Conservation (phyloP, 2,113 vertebrate genomes). For the Rutilus rutilus region DNA sequence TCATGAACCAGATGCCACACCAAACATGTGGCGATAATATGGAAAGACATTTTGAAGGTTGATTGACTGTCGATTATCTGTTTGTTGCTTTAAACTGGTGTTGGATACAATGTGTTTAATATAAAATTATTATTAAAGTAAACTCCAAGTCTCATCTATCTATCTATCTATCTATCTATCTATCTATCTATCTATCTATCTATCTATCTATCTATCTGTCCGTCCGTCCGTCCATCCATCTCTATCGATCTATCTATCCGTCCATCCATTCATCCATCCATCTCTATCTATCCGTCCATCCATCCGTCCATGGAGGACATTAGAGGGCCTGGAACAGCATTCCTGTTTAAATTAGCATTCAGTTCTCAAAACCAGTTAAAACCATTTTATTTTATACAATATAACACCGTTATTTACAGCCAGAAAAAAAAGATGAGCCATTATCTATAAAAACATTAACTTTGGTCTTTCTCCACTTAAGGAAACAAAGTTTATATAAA, state of each 20-base stretch:
- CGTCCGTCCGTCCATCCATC: too few species aligned
- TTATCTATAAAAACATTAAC: constrained; percentile 31
- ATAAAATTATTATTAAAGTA: too few species aligned
- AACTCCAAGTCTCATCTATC: too few species aligned
- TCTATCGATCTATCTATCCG: too few species aligned
- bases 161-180: too few species aligned
- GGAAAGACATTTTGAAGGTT: not conserved
- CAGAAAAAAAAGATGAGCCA: constrained; percentile 14
- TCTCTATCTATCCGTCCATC: too few species aligned
- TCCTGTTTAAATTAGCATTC: not conserved
- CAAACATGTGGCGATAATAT: constrained; percentile 33
- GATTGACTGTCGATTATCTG: not conserved
- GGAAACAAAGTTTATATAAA: constrained; percentile 21
- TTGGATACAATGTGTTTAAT: not conserved
- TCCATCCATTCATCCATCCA: too few species aligned
- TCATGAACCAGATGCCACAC: constrained; percentile 7
- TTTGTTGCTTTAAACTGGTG: not conserved
- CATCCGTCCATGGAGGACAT: not conserved
- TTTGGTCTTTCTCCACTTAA: constrained; percentile 40
- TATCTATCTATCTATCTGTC: too few species aligned
- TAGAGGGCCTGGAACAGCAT: not conserved
- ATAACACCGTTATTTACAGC: constrained; percentile 45
- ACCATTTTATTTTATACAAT: constrained; percentile 29
- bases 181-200: too few species aligned
- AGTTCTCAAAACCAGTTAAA: not conserved